Conservation (phyloP, 2,888 invertebrate species). For the Cheilosia grossa region DNA sequence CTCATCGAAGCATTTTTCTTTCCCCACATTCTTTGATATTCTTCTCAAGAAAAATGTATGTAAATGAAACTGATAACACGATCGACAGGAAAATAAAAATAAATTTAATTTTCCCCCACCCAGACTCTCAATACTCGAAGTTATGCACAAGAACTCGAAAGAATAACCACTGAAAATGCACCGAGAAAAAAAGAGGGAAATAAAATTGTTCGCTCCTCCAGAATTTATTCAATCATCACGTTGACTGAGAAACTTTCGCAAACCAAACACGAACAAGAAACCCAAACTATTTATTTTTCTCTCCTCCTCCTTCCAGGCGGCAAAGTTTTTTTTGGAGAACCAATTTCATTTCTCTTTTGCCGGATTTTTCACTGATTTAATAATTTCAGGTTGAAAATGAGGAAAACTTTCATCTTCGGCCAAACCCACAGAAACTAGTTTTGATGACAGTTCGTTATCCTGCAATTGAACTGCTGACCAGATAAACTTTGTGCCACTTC, state of each 20-base stretch:
- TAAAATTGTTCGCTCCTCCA: conserved; percentile 19
- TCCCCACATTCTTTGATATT: too few species aligned
- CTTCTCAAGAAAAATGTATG: too few species aligned
- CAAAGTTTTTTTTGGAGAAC: background rate
- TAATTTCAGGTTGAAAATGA: conserved; percentile 14
- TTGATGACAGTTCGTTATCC: conserved; percentile 73
- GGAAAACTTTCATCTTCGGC: background rate
- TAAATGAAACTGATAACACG: too few species aligned
- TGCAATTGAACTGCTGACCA: conserved; percentile 72
- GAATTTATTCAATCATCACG: conserved; percentile 54
- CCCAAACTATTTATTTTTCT: background rate
- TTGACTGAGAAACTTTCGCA: conserved; percentile 43
- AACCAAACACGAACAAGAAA: conserved; percentile 43
- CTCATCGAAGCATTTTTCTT: too few species aligned
- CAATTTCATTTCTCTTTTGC: background rate
- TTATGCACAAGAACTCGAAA: conserved; percentile 24
- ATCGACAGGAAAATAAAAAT: too few species aligned
- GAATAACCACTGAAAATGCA: conserved; percentile 46
- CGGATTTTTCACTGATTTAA: conserved; percentile 26
- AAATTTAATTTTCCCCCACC: too few species aligned
- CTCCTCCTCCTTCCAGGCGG: too few species aligned
- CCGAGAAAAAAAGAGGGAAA: background rate
- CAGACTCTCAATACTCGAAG: background rate
- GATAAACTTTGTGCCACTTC: conserved; percentile 66
- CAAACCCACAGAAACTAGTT: conserved; percentile 44